Base-by-base conservation (phyloP, 2,888 invertebrate genomes). In the Macrosoma leucophasiata region DNA sequence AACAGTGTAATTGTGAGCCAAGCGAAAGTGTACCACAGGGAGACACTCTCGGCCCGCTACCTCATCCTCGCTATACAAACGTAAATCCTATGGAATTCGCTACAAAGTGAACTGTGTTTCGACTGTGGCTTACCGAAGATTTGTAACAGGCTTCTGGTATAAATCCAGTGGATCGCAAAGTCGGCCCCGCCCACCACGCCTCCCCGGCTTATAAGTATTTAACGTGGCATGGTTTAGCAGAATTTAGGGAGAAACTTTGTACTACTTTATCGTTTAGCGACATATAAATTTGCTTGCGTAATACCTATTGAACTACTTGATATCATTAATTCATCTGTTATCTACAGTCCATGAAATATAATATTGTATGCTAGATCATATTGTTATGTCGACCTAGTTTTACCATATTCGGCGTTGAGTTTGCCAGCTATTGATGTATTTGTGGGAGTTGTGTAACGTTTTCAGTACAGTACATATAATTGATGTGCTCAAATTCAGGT, bases 61-160 rank as follows among this genome's bases (percentile, higher is more conserved):
- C 22, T 27, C 27, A 33, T 33, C 33, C 29, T 5, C 24, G 26
- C 29, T 42, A 41, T 39, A 39, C 43, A 41, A 45, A 42, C 39
- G 39, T 44, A 47, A 41, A 43, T 44, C 43, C 44, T 36, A 47
- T 42, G 48, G 41, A 48, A 47, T 45, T 47, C 28, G 43, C 46
- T 43, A 48, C 48, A 48, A 48, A 45, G 41, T 45, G 48, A 43
- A 48, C 46, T 44, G 48, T 42, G 30, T 50, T 50, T 48, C 44
- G 47, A 41, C 40, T 44, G 40, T 25, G 51, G 50, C 51, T 53
- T 49, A 47, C 49, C 41, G 39, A 47, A 52, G 52, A 53, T 55
- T 52, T 53, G 52, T 55, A 43, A 46, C 43, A 33, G 41, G 41
- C 41, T 46, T 42, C 41, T 43, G 44, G 40, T 50, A 52, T 53